A percentile compares a stretch with the other conserved stretches of the same genome.
These are phyloP conservation scores for Paragorgia papillata DNA, from an alignment of 92 coral and sea anemone species.

Conservation along the genomic window DNA sequence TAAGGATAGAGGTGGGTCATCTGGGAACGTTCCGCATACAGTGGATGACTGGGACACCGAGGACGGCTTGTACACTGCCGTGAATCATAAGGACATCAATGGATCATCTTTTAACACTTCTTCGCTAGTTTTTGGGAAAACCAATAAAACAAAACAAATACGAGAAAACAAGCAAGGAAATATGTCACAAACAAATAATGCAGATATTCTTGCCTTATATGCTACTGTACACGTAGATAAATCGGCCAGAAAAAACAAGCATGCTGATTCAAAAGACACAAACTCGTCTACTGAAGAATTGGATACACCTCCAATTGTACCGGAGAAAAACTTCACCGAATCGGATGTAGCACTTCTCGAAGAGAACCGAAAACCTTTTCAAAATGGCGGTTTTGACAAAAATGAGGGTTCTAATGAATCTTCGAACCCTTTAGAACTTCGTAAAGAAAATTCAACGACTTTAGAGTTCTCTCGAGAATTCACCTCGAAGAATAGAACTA, in stretches of 20 bases:
- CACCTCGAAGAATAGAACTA: neutral
- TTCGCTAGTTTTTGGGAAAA: neutral
- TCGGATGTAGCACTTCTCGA: neutral
- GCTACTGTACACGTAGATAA: slow-evolving; percentile 29
- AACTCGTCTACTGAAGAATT: neutral
- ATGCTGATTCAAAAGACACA: neutral
- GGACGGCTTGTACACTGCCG: neutral
- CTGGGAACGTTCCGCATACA: neutral
- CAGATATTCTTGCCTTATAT: neutral
- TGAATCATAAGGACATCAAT: neutral
- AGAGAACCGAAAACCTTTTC: neutral
- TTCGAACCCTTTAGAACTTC: neutral
- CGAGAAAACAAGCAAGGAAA: neutral
- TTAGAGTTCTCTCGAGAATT: neutral
- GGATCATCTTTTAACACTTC: neutral
- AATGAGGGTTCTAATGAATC: neutral
- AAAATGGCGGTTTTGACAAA: neutral
- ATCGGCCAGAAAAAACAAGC: neutral
- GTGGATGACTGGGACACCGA: neutral
- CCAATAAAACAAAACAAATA: neutral
- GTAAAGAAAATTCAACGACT: neutral
- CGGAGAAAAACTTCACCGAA: slow-evolving; percentile 15
- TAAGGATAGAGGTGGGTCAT: too few relatives aligned
- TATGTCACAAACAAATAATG: neutral
- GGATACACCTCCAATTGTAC: slow-evolving; percentile 18